Conservation (phyloP, 2,888 invertebrate genomes). For the Carabus problematicus region DNA sequence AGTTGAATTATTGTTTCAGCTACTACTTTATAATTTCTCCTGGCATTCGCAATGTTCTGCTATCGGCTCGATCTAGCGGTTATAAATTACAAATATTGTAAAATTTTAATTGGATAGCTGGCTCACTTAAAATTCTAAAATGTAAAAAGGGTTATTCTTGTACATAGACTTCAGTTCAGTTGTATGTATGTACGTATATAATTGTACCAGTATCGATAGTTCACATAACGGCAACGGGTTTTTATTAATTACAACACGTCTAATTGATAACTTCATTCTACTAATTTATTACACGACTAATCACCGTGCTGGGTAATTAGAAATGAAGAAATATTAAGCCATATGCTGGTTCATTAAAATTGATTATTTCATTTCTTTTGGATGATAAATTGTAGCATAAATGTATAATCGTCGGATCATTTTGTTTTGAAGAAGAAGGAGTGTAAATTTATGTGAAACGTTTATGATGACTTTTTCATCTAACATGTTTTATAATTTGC, state of each 20-base stretch:
- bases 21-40: conserved; percentile 42
- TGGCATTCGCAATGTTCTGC: conserved; percentile 38
- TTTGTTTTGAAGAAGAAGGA: too few relatives aligned
- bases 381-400: too few relatives aligned
- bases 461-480: too few relatives aligned
- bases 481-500: conserved; percentile 1
- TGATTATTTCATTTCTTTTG: too few relatives aligned
- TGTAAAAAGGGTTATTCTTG: conserved; percentile 15
- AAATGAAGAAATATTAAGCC: too few relatives aligned
- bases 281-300: too few relatives aligned
- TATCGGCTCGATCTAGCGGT: conserved; percentile 37
- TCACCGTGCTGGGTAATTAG: too few relatives aligned
- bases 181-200: too few relatives aligned
- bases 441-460: too few relatives aligned
- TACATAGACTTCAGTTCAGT: not conserved
- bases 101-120: conserved; percentile 40
- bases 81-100: conserved; percentile 42
- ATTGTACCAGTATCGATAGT: conserved; percentile 7
- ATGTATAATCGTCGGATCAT: too few relatives aligned
- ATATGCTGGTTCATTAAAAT: too few relatives aligned
- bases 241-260: conserved; percentile 4
- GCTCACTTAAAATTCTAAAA: conserved; percentile 39
- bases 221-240: conserved; percentile 10
- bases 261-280: too few relatives aligned
- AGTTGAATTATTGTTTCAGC: conserved; percentile 41